These are phyloP conservation scores for Drosophila subquinaria DNA, from an alignment of 2,888 invertebrate species.

Conservation along the genomic window DNA sequence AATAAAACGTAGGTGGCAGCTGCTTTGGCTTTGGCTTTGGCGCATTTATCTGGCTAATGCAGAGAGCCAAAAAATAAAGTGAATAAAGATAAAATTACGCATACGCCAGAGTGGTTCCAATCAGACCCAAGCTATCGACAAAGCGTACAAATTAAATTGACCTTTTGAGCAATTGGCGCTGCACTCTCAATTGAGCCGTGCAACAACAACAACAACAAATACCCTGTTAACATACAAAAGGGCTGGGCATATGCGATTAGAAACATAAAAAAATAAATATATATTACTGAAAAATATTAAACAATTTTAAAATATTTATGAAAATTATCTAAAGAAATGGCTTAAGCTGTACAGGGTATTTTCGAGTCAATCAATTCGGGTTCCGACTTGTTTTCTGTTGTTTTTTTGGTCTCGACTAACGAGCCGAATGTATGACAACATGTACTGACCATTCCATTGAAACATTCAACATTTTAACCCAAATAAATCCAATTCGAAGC, in stretches of 20 bases:
- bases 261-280: background rate
- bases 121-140: constrained; percentile 42
- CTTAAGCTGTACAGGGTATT: constrained; percentile 6
- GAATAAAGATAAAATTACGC: constrained; percentile 45
- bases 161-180: constrained; percentile 63
- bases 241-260: background rate
- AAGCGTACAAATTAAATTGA: constrained; percentile 72
- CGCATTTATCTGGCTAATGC: constrained; percentile 44
- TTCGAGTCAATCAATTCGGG: background rate
- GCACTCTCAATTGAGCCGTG: constrained; percentile 27
- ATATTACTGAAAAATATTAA: background rate
- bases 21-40: constrained; percentile 33
- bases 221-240: constrained; percentile 5
- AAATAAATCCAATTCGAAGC: constrained; percentile 53
- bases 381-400: background rate
- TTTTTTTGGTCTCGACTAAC: constrained; percentile 43
- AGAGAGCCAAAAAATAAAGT: constrained; percentile 29
- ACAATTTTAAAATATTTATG: background rate
- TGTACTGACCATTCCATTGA: constrained; percentile 23
- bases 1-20: constrained; percentile 9
- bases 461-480: constrained; percentile 35
- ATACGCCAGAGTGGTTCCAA: constrained; percentile 61
- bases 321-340: background rate
- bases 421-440: constrained; percentile 42
- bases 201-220: constrained; percentile 14